These are phyloP conservation scores for Drosophila villosipedis DNA, from an alignment of 2,888 invertebrate genomes.

Conservation along the genomic window DNA sequence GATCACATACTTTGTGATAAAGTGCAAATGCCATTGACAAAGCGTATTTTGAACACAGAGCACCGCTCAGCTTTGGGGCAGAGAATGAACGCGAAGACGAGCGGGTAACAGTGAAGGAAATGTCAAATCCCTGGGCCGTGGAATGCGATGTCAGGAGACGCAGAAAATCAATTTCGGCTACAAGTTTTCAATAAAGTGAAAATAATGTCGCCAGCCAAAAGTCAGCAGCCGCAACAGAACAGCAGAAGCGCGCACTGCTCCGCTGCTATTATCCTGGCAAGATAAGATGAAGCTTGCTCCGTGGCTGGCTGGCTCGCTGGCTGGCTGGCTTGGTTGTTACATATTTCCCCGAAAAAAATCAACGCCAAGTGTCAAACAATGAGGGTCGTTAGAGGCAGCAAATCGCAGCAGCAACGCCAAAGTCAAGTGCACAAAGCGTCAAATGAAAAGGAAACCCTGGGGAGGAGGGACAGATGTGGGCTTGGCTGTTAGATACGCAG, in stretches of 20 bases:
- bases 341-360: constrained; percentile 55
- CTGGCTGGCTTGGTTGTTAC: constrained; percentile 14
- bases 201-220: constrained; percentile 72
- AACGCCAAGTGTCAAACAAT: constrained; percentile 78
- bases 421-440: constrained; percentile 80
- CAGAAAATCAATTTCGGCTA: constrained; percentile 77
- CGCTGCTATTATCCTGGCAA: constrained; percentile 64
- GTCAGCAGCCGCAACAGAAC: constrained; percentile 41
- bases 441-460: constrained; percentile 73
- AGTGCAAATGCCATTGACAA: neutral
- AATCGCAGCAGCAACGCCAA: constrained; percentile 64
- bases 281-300: constrained; percentile 42
- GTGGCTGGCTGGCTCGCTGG: constrained; percentile 8
- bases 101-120: constrained; percentile 59
- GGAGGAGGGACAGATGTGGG: neutral
- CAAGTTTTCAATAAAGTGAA: constrained; percentile 81
- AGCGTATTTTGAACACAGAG: neutral
- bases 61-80: constrained; percentile 3
- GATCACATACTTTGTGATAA: neutral
- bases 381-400: constrained; percentile 78
- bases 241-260: constrained; percentile 33
- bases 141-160: constrained; percentile 71
- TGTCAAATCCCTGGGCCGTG: constrained; percentile 73
- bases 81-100: constrained; percentile 16
- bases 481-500: neutral